Evolutionary conservation across 2,888 invertebrate species (phyloP), one percentile per base, ranked within the genome.

Genomic region (Phalangium opilio): DNA sequence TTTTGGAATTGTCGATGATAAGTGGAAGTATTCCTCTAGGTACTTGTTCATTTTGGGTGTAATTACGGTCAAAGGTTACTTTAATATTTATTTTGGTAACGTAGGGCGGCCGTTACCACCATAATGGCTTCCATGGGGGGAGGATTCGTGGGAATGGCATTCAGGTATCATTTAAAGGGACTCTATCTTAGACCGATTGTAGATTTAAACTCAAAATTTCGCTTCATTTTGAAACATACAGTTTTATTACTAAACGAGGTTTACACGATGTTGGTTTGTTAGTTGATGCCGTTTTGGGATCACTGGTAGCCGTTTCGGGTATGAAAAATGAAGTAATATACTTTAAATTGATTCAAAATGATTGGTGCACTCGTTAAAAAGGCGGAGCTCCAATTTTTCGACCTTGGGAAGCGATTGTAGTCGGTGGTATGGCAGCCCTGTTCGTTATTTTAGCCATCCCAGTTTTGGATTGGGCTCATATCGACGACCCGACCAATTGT

Each of bases 101-200:
- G n/a, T n/a, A 54, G 84, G 41, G 86, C 87, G 0, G 85, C 87
- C 0, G 86, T 87, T 0, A 81, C 83, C 72, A 90, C 90, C 0
- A 83, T 90, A 77, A 78, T 87, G 72, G 80, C 83, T 0, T 86
- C 87, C 0, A 87, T 90, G 63, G 89, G 89, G 0, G 90, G 90
- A 0, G 91, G 90, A 1, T 71, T 80, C 45, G 73, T 78, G 15
- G 83, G 83, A 2, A 59, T 63, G 52, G 12, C 51, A 3, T 49
- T 54, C 50, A 64, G 63, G 61, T 61, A 53, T 39, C n/a, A n/a
- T 17, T 35, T 12, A n/a, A 33, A 12, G 41, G 18, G 14, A 14
- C 11, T 34, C 11, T 34, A 34, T 34, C 11, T 34, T 12, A 12
- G 34, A 12, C 12, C 12, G 11, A 34, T 12, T 34, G 34, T 34